Evolutionary conservation across 2,113 vertebrate species (phyloP).

Genomic region (Tiliqua scincoides): DNA sequence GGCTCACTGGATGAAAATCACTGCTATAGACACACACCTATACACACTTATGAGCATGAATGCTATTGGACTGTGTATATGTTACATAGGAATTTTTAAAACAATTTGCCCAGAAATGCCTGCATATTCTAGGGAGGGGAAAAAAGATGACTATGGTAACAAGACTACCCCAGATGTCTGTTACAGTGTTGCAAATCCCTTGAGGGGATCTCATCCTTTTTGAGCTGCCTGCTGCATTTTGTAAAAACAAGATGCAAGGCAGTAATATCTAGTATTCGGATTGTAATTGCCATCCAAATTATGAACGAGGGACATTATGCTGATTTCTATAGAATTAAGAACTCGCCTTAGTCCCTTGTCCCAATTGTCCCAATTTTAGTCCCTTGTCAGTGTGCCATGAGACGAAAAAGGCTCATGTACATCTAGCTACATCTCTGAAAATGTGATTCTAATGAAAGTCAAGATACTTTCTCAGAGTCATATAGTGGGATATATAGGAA

Average conservation of each 20-base stretch:
- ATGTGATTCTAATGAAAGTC: neutral
- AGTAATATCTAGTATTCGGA: conserved; percentile 15
- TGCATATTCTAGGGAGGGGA: neutral
- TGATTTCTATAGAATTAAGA: too few species aligned
- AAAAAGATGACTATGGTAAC: neutral
- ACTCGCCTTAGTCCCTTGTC: too few species aligned
- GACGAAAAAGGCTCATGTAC: too few species aligned
- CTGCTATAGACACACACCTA: too few species aligned
- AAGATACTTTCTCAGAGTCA: neutral
- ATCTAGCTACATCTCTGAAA: too few species aligned
- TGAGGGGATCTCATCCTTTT: neutral
- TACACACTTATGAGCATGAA: neutral
- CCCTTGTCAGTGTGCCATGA: too few species aligned
- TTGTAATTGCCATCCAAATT: neutral
- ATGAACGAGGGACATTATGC: neutral
- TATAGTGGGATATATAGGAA: too few species aligned
- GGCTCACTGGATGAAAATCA: too few species aligned
- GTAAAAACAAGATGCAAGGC: conserved; percentile 24
- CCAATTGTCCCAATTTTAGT: too few species aligned
- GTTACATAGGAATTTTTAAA: neutral
- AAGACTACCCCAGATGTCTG: neutral
- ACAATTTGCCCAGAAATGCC: neutral
- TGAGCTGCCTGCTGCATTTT: neutral
- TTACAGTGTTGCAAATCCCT: conserved; percentile 42
- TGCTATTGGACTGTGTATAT: neutral